Evolutionary conservation across 2,113 vertebrate genomes (phyloP).

Genomic region (Hypocryptadius cinnamomeus): DNA sequence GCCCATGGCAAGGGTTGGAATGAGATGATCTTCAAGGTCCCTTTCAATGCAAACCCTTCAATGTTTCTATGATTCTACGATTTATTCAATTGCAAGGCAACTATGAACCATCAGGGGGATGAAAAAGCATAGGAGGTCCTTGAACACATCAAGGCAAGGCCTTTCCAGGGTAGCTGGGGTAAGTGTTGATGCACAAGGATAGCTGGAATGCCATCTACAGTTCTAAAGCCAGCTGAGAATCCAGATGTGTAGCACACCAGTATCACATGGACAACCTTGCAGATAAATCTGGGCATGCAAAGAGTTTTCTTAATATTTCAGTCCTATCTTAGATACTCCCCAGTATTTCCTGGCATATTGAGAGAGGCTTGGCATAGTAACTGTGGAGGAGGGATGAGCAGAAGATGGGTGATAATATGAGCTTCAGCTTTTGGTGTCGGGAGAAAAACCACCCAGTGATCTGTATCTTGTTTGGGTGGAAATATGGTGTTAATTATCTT

Average conservation of each 20-base stretch:
- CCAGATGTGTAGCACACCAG: background rate
- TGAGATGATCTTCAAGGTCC: background rate
- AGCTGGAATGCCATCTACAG: background rate
- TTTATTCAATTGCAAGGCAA: background rate
- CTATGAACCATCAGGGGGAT: background rate
- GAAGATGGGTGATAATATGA: background rate
- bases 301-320: slow-evolving; percentile 13
- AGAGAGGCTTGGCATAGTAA: slow-evolving; percentile 45
- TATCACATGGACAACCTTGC: background rate
- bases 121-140: background rate
- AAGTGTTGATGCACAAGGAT: background rate
- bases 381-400: background rate
- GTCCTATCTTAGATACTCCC: slow-evolving; percentile 4
- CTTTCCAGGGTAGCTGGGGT: background rate
- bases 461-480: slow-evolving; percentile 39
- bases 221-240: background rate
- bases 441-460: slow-evolving; percentile 17
- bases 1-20: background rate
- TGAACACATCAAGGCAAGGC: background rate
- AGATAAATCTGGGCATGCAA: background rate
- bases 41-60: background rate
- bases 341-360: slow-evolving; percentile 52
- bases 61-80: background rate
- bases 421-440: slow-evolving; percentile 37
- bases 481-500: slow-evolving; percentile 39